Base-by-base conservation (phyloP, 2,113 vertebrate genomes). In the Mungos mungo region DNA sequence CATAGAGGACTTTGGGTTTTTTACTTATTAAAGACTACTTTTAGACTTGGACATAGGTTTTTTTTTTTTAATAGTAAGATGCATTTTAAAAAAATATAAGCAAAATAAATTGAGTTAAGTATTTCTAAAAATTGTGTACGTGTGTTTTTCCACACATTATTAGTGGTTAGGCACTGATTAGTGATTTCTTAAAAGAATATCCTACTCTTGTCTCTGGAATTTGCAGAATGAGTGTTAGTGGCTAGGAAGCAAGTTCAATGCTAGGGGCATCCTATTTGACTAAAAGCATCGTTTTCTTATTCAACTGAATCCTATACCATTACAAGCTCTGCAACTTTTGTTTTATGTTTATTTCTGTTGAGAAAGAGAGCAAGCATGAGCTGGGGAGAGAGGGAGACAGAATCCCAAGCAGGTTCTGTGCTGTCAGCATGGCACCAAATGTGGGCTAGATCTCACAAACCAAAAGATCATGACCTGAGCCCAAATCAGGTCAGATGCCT, bases 101-200 rank as follows among this genome's bases (percentile, higher is more conserved):
- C 84, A 95, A 96, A 88, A 60, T 87, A 92, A 88, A 38, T 45
- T 66, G 16, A 91, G 35, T 33, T 31, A 74, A 81, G 25, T 50
- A 35, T 85, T 90, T 84, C 21, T 54, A 69, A 63, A 80, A 86
- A 45, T 54, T 92, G 3, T 38, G 3, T 71, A 66, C 10, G 41
- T 91, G 9, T 66, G 50, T 76, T 90, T 92, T 77, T 35, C 23
- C 19, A 31, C 35, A 77, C 45, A 93, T 27, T 47, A 11, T 41
- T 12, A 31, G 14, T 65, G 76, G 87, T 65, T 68, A 12, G 47
- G 45, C 13, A 54, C 25, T 10, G 41, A 41, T 41, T 41, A 41
- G 41, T 41, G 41, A 38, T 69, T 89, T 88, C 60, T 88, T 66
- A 68, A 92, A 66, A 85, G 19, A 19, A 11, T 69, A 5, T n/a